Base-by-base conservation (phyloP, 2,113 vertebrate species). In the Nerophis ophidion region DNA sequence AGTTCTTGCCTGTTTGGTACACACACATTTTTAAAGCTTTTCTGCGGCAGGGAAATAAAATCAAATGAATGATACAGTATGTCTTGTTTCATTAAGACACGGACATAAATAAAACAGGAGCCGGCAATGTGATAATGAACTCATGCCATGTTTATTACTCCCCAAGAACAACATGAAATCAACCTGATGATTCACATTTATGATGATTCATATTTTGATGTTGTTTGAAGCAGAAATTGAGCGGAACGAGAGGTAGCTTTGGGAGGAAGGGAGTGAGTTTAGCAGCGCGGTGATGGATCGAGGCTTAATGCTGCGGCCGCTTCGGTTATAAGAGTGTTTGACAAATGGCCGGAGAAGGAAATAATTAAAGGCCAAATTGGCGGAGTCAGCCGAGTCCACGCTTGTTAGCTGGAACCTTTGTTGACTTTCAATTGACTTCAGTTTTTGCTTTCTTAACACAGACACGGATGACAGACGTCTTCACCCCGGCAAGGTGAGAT, bases 71-170 rank as follows among this genome's bases (percentile, higher is more conserved):
- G 75, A 47, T 77, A 76, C 57, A 62, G 75, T 57, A 50, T 64
- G 57, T 71, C 74, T 75, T 66, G 76, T 79, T 76, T 76, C 72
- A 83, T 84, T 85, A 84, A 79, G 85, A 80, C 16, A 4, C 8
- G 7, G 72, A 81, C 87, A 85, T 86, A 88, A 90, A 88, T 86
- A 88, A 85, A 84, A 64, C 50, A 69, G 77, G 7, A 65, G 75
- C 63, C 72, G 70, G 75, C 74, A 70, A 82, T 51, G 16, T 75
- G 68, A 74, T 77, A 87, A 86, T 68, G 58, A 75, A 56, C 52
- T 71, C 60, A 65, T 70, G 61, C 61, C 12, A 70, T 44, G 15
- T 71, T 75, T 71, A 74, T 71, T 74, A 79, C 68, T 79, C 70
- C 63, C 15, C 40, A 70, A 54, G 59, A 73, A 72, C 55, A 65